Conservation (phyloP, 2,888 invertebrate genomes). For the Eubasilissa splendida region DNA sequence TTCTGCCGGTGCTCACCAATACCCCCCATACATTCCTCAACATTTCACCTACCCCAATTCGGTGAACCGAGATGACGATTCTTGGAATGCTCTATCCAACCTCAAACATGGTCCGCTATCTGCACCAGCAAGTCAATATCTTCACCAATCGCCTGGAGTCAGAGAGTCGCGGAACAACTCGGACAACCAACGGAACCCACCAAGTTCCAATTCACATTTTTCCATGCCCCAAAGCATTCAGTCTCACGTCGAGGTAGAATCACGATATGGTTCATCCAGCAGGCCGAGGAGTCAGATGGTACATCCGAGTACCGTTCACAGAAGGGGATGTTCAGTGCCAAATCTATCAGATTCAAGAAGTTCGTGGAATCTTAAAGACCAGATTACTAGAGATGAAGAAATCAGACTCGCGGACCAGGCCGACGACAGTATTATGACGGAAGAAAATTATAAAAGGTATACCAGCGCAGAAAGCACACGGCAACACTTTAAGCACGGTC, state of each 20-base stretch:
- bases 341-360: constrained; percentile 11
- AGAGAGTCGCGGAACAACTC: not conserved
- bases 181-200: constrained; percentile 7
- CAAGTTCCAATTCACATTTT: not conserved
- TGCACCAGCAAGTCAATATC: constrained; percentile 2
- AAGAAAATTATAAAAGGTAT: not conserved
- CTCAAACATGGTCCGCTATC: not conserved
- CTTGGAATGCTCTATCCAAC: constrained; percentile 10
- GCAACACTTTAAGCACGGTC: not conserved
- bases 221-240: not conserved
- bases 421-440: no score
- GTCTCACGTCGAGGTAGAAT: not conserved
- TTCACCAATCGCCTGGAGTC: not conserved
- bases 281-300: not conserved
- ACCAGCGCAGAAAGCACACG: no score
- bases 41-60: constrained; percentile 5
- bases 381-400: constrained; percentile 1
- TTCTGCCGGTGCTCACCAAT: not conserved
- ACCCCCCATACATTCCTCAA: constrained; percentile 12
- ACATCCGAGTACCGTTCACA: not conserved
- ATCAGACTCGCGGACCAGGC: constrained; percentile 1
- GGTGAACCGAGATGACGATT: constrained; percentile 4
- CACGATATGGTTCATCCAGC: constrained; percentile 12
- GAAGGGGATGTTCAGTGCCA: constrained; percentile 23
- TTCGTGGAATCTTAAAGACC: constrained; percentile 11